A percentile compares a stretch with the other conserved stretches of the same genome.
Conservation (phyloP, 2,797 vertebrate genomes). For the Propithecus perrieri region DNA sequence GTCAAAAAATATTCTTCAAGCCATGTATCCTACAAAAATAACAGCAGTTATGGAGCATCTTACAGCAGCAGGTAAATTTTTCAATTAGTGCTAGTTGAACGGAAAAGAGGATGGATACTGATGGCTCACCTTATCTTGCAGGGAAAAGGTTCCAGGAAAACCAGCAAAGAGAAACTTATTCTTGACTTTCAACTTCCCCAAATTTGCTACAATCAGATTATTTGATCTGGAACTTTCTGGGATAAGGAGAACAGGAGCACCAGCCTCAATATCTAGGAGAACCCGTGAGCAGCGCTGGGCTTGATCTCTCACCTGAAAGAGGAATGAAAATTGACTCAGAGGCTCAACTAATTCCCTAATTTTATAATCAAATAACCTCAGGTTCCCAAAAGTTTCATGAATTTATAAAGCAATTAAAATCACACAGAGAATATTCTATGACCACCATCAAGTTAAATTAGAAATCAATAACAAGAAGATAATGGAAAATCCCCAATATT, state of each 20-base stretch:
- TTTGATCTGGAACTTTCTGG: conserved; percentile 95
- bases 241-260: conserved; percentile 96
- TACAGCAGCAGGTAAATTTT: background rate
- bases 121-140: conserved; percentile 94
- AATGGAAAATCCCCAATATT: conserved; percentile 9
- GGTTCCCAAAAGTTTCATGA: background rate
- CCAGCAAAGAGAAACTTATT: conserved; percentile 94
- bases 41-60: background rate
- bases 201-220: conserved; percentile 95
- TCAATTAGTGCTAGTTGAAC: background rate
- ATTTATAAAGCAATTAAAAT: conserved; percentile 19
- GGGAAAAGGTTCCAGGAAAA: conserved; percentile 92
- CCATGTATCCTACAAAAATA: background rate
- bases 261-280: conserved; percentile 96
- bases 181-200: conserved; percentile 95
- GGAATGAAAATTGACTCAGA: background rate
- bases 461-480: conserved; percentile 17
- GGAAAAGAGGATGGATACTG: background rate
- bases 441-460: background rate
- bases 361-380: background rate
- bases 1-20: background rate
- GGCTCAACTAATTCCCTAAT: background rate
- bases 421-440: background rate
- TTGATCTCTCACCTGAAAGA: conserved; percentile 91
- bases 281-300: conserved; percentile 93